Percentiles rank a stretch among this genome's conserved stretches.
Conservation (phyloP, 2,113 vertebrate genomes). For the Scophthalmus maximus region DNA sequence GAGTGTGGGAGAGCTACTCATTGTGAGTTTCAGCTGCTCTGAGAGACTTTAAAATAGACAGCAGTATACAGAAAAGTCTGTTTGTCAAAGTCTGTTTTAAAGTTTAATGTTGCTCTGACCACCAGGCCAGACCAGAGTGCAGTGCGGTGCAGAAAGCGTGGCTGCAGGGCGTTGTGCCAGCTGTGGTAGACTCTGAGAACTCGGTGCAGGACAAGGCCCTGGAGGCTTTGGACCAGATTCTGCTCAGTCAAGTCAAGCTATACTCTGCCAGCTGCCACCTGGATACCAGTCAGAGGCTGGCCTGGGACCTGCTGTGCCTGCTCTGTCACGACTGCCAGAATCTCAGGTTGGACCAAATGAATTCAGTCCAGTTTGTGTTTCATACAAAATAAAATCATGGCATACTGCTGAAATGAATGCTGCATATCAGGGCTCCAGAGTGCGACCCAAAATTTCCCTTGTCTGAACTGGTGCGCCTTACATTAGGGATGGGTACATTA, state of each 20-base stretch:
- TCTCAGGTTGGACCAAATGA: constrained; percentile 81
- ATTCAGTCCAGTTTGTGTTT: background rate
- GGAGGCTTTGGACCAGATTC: constrained; percentile 87
- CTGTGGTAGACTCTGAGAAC: constrained; percentile 87
- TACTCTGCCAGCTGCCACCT: constrained; percentile 51
- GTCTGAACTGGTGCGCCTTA: too few species aligned
- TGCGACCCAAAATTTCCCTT: too few species aligned
- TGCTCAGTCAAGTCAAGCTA: constrained; percentile 86
- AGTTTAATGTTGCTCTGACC: background rate
- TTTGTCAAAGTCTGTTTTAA: too few species aligned
- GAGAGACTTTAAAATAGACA: background rate
- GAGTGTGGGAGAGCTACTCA: constrained; percentile 89
- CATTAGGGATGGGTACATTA: too few species aligned
- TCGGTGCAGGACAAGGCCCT: constrained; percentile 92
- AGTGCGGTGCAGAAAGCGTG: constrained; percentile 88
- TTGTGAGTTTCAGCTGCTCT: constrained; percentile 80
- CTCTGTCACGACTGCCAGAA: constrained; percentile 86
- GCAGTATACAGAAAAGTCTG: background rate
- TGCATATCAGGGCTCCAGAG: too few species aligned
- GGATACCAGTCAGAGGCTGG: constrained; percentile 82
- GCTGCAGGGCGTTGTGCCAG: constrained; percentile 87
- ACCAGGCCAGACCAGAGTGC: constrained; percentile 80
- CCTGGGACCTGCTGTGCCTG: constrained; percentile 89
- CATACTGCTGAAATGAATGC: background rate
- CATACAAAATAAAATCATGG: background rate